Evolutionary conservation across 2,797 vertebrate species (phyloP).

Genomic region (Lepilemur septentrionalis): DNA sequence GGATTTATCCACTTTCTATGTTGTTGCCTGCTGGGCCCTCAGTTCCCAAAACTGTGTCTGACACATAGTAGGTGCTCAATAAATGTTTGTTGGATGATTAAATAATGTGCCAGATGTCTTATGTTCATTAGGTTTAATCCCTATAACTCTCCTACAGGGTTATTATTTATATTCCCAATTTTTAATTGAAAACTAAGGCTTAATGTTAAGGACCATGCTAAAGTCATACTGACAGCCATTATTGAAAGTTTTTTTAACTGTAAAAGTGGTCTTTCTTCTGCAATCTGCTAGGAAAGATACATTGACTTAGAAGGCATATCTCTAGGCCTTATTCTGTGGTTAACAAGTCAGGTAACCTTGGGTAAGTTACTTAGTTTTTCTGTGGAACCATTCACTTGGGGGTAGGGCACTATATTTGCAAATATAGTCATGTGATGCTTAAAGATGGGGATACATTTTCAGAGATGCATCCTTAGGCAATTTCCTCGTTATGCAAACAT

Average conservation of each 20-base stretch:
- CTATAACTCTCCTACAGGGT: neutral
- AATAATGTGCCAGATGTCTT: neutral
- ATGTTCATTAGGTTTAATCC: neutral
- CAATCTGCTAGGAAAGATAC: neutral
- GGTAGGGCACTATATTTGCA: neutral
- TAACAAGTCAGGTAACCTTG: neutral
- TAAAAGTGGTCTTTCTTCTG: neutral
- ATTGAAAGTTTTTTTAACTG: neutral
- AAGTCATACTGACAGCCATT: neutral
- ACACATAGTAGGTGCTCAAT: neutral
- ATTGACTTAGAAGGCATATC: neutral
- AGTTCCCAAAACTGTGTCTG: neutral
- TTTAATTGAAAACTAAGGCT: neutral
- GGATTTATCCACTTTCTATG: neutral
- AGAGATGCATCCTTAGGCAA: neutral
- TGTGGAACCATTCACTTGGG: neutral
- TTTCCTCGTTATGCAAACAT: neutral
- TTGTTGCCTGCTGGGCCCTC: neutral
- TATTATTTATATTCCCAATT: neutral
- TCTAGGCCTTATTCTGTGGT: neutral
- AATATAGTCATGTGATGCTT: neutral
- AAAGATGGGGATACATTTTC: neutral
- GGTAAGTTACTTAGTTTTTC: neutral
- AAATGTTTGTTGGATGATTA: neutral
- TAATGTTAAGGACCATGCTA: neutral